Evolutionary conservation across 30 jellyfish, hydroid and myxozoan genomes (phyloP), one percentile per base, ranked within the genome.

Genomic region (Aurelia aurita): DNA sequence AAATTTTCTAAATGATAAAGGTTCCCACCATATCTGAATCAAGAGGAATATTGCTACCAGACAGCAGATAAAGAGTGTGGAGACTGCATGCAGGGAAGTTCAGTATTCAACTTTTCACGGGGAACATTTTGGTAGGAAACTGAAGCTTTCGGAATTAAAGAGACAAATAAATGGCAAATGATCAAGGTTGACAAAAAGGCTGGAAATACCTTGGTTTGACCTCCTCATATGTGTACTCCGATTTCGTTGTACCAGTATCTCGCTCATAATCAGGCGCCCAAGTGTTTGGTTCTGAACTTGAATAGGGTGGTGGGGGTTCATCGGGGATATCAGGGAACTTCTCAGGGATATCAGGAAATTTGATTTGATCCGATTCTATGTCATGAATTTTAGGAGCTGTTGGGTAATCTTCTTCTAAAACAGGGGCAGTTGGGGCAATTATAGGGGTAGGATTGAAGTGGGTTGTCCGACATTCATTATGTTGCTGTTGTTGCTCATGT

Each of bases 241-340:
- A 39, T 39, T 39, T 39, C 0, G 51, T 39, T 0, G 51, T 15
- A 39, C 51, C 51, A 39, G 51, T 39, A 9, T 39, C 51, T 39
- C 51, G 51, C 51, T 39, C 51, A 39, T 39, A 39, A 5, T 39
- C 51, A 5, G 51, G 51, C 9, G 51, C 51, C 51, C 51, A 39
- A 5, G 51, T 39, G 9, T 39, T 39, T 39, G 6, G 51, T 4
- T 64, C 64, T 6, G 86, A 53, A 22, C 69, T 60, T 9, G 95
- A 44, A 45, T 74, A 72, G n/a, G 95, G 84, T 4, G 95, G 89
- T 1, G 89, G 89, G 67, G 84, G 87, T 3, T 45, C 78, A 28
- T 66, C 80, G 2, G 85, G 86, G 5, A 70, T 31, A 9, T 79
- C 77, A 5, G 62, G 67, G 31, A 55, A 55, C 26, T 5, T 23